A percentile compares a stretch with the other conserved stretches of the same genome.
These are phyloP conservation scores for Archips xylosteana DNA, from an alignment of 2,888 invertebrate genomes.

Conservation along the genomic window DNA sequence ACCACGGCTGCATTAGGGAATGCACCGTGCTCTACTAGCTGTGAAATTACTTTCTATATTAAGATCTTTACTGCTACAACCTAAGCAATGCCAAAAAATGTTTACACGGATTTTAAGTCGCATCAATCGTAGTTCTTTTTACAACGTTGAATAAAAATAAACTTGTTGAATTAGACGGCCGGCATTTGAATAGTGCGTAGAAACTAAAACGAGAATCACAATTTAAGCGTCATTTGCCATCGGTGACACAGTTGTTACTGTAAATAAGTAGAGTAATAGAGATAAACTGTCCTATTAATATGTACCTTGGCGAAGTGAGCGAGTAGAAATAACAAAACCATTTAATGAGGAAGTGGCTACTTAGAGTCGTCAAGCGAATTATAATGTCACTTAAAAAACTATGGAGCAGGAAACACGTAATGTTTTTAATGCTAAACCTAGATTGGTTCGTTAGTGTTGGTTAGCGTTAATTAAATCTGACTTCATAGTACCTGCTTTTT, in stretches of 20 bases:
- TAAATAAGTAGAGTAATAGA: slow-evolving; percentile 49
- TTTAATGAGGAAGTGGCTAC: slow-evolving; percentile 83
- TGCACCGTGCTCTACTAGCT: slow-evolving; percentile 20
- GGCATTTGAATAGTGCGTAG: slow-evolving; percentile 48
- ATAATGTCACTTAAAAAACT: slow-evolving; percentile 79
- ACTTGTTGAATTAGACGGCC: slow-evolving; percentile 1
- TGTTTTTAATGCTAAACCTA: slow-evolving; percentile 78
- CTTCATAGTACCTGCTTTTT: slow-evolving; percentile 44
- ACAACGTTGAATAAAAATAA: slow-evolving; percentile 19
- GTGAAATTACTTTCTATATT: slow-evolving; percentile 41
- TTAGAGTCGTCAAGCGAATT: slow-evolving; percentile 73
- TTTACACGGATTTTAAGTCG: slow-evolving; percentile 25
- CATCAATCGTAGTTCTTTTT: slow-evolving; percentile 25
- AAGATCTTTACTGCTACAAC: slow-evolving; percentile 30
- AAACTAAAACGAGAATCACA: slow-evolving; percentile 52
- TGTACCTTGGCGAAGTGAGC: slow-evolving; percentile 64
- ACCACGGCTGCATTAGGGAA: slow-evolving; percentile 19
- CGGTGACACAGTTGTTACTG: slow-evolving; percentile 50
- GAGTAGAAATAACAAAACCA: slow-evolving; percentile 74
- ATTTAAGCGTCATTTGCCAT: slow-evolving; percentile 53
- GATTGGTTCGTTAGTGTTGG: slow-evolving; percentile 71
- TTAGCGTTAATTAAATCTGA: slow-evolving; percentile 56
- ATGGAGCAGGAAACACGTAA: slow-evolving; percentile 75
- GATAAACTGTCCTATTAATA: slow-evolving; percentile 71
- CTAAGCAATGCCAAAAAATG: slow-evolving; percentile 31